A percentile compares a stretch with the other conserved stretches of the same genome.
phyloP scores from a whole-genome alignment of 2,888 invertebrate species.

The Oxyscelio sp. region DNA sequence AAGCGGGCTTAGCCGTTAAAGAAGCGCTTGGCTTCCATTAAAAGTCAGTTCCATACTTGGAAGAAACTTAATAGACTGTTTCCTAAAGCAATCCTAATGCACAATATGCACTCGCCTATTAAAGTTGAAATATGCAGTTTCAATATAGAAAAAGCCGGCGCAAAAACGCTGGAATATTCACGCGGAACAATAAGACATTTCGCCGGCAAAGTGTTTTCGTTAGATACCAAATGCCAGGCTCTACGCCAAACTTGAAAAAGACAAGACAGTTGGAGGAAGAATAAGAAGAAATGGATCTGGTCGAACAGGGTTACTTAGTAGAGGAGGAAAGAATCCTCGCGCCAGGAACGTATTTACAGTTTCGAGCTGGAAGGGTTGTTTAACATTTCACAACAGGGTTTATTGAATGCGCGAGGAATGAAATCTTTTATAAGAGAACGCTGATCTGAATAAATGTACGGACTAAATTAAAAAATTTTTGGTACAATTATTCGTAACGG shows the following conservation, averaged over 20 bases:
- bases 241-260: slow-evolving; percentile 35
- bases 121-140: slow-evolving; percentile 66
- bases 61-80: slow-evolving; percentile 68
- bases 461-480: too few relatives aligned
- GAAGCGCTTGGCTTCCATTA: slow-evolving; percentile 49
- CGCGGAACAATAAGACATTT: slow-evolving; percentile 43
- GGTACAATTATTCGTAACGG: too few relatives aligned
- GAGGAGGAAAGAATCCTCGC: too few relatives aligned
- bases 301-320: slow-evolving; percentile 22
- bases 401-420: not conserved
- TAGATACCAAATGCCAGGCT: slow-evolving; percentile 6
- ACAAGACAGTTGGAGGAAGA: slow-evolving; percentile 7
- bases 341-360: slow-evolving; percentile 24
- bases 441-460: too few relatives aligned
- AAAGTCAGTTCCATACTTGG: slow-evolving; percentile 17
- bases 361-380: not conserved
- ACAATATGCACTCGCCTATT: slow-evolving; percentile 53
- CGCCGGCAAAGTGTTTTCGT: slow-evolving; percentile 20
- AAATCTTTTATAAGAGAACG: too few relatives aligned
- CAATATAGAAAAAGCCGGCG: slow-evolving; percentile 9
- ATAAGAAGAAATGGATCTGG: slow-evolving; percentile 16
- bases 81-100: slow-evolving; percentile 67
- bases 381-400: slow-evolving; percentile 16
- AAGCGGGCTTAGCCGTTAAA: too few relatives aligned
- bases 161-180: slow-evolving; percentile 32